A percentile compares a stretch with the other conserved stretches of the same genome.
Evolutionary conservation across 1,140 invertebrate species (phyloP).

Genomic region (Pristionchus pacificus): DNA sequence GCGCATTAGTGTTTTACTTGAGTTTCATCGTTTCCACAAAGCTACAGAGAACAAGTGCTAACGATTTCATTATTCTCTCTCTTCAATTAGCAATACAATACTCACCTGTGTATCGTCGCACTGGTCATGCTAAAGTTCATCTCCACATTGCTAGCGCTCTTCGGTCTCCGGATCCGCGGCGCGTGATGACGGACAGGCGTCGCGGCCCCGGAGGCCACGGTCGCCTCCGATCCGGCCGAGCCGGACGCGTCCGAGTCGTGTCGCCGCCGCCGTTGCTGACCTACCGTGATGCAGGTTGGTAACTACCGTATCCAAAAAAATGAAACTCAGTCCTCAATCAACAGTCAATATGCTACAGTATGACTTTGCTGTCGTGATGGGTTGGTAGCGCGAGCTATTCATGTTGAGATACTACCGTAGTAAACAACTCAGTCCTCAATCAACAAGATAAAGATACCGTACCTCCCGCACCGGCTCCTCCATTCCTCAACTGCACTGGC

Average conservation of each 20-base stretch:
- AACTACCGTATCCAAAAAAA: too few species aligned
- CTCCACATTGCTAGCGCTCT: constrained; percentile 28
- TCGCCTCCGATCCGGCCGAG: constrained; percentile 43
- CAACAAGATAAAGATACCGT: too few species aligned
- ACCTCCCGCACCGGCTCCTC: background rate
- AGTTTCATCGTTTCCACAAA: too few species aligned
- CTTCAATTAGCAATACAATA: too few species aligned
- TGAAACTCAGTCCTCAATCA: too few species aligned
- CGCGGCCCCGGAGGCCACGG: constrained; percentile 40
- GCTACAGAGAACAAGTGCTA: too few species aligned
- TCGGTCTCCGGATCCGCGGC: constrained; percentile 25
- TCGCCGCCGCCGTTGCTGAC: constrained; percentile 15
- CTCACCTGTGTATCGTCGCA: constrained; percentile 52
- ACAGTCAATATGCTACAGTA: too few species aligned
- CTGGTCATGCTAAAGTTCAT: constrained; percentile 45
- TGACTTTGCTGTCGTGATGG: constrained; percentile 40
- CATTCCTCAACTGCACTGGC: background rate
- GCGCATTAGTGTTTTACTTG: too few species aligned
- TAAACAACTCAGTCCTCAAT: too few species aligned
- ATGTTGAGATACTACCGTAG: too few species aligned
- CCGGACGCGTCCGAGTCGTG: constrained; percentile 43
- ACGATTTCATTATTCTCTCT: too few species aligned
- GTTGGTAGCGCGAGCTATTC: constrained; percentile 7
- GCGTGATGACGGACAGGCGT: constrained; percentile 30
- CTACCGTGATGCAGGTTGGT: constrained; percentile 20